Evolutionary conservation across 2,797 vertebrate genomes (phyloP), one percentile per base, ranked within the genome.

Genomic region (Chiroxiphia lanceolata): DNA sequence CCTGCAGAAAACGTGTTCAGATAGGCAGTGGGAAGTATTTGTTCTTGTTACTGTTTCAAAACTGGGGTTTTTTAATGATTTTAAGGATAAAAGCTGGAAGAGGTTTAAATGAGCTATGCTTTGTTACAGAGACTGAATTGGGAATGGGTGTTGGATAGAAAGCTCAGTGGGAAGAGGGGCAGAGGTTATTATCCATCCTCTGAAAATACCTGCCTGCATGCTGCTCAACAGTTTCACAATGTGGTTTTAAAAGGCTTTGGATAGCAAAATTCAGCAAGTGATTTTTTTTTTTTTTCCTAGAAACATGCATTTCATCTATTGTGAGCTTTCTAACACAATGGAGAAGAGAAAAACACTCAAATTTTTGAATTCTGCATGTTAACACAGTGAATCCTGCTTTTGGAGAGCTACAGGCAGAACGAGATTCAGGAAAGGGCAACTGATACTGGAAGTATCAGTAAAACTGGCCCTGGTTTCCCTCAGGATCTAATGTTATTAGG

Each of bases 181-280:
- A 91, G 89, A 92, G 78, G 76, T 93, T 91, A 26, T 84, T 92
- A 57, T 33, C 48, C 20, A 16, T 71, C 68, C 83, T 94, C 64
- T 89, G 57, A 68, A 94, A 68, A 27, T 54, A 59, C 3, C 77
- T 93, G 36, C 48, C 81, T 90, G n/a, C 42, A 1, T 78, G 63
- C 67, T 80, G 42, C 83, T 91, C 48, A 70, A 0, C 36, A 76
- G 8, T 75, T 83, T 33, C 54, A 65, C 56, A 64, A 3, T 0
- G 1, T 54, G 61, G 21, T 86, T 83, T 89, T 15, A 72, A 57
- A 80, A 76, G 85, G 6, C 47, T 71, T 70, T 75, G 68, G 26
- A 33, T 45, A 64, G 56, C 57, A 83, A 70, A 89, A 53, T 57
- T 22, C 60, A 78, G 34, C 34, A 45, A 70, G 25, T 65, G 48